phyloP scores from a whole-genome alignment of 2,797 vertebrate species.

The Esox lucius region DNA sequence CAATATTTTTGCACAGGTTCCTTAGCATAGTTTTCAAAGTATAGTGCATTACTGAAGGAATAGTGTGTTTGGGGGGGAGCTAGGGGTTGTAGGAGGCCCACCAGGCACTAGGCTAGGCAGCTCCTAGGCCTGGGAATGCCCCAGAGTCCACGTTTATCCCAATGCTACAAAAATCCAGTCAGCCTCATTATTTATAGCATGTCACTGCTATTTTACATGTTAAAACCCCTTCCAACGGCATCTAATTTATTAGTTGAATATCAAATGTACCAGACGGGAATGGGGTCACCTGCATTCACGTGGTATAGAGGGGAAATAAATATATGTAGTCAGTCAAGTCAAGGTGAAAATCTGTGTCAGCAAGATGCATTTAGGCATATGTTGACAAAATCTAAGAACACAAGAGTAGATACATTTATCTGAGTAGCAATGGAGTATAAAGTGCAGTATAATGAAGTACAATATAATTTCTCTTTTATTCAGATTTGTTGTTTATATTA shows the following conservation, averaged over 20 bases:
- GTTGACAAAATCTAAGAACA: neutral
- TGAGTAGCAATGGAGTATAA: neutral
- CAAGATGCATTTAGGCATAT: constrained; percentile 54
- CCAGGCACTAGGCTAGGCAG: constrained; percentile 54
- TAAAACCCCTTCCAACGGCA: constrained; percentile 75
- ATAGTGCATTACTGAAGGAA: neutral
- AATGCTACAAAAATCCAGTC: constrained; percentile 73
- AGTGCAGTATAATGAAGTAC: neutral
- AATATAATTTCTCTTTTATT: neutral
- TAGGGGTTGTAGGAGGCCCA: constrained; percentile 24
- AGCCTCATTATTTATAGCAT: constrained; percentile 85
- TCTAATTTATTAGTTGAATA: constrained; percentile 83
- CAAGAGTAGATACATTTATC: neutral
- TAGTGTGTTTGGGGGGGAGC: neutral
- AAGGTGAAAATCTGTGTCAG: constrained; percentile 81
- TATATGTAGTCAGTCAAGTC: constrained; percentile 79
- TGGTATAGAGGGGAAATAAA: constrained; percentile 67
- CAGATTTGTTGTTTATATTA: neutral
- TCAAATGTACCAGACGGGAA: constrained; percentile 72
- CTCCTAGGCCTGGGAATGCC: constrained; percentile 72
- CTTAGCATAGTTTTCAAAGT: neutral
- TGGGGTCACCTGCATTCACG: constrained; percentile 77
- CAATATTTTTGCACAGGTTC: neutral
- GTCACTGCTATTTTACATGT: constrained; percentile 87
- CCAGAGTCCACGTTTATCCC: constrained; percentile 65